phyloP scores from a whole-genome alignment of 2,888 invertebrate species.

The Watsonalla cultraria region DNA sequence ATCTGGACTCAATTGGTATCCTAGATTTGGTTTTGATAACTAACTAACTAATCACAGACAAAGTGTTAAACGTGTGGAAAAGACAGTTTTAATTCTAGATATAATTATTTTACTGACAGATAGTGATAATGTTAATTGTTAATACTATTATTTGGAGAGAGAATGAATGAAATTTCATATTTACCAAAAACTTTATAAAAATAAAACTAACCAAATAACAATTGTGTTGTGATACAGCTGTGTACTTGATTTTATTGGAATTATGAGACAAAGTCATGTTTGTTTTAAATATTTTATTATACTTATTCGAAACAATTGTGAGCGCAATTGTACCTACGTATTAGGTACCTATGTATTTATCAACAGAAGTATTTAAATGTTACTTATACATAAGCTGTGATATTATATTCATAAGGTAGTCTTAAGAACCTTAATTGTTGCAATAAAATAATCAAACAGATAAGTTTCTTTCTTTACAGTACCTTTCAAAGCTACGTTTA shows the following conservation, averaged over 20 bases:
- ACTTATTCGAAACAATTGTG: too few species aligned
- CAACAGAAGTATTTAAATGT: constrained; percentile 3
- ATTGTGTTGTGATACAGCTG: too few species aligned
- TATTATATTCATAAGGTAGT: constrained; percentile 29
- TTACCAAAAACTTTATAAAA: too few species aligned
- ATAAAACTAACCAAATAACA: too few species aligned
- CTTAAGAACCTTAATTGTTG: constrained; percentile 9
- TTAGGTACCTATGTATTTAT: constrained; percentile 5
- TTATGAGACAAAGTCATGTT: too few species aligned
- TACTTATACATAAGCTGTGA: constrained; percentile 38
- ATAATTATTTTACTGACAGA: too few species aligned
- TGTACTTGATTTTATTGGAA: too few species aligned
- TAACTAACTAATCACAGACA: too few species aligned
- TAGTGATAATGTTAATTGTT: too few species aligned
- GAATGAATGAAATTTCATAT: too few species aligned
- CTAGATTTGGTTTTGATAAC: constrained; percentile 29
- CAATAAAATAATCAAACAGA: constrained; percentile 25
- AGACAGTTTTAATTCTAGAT: constrained; percentile 4
- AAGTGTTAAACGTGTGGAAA: background rate
- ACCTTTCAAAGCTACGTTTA: constrained; percentile 65
- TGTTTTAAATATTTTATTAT: too few species aligned
- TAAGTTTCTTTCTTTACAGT: constrained; percentile 66
- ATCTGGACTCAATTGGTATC: constrained; percentile 53
- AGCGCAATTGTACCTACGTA: background rate
- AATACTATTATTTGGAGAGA: too few species aligned